Percentiles rank a stretch among this genome's conserved stretches.
Evolutionary conservation across 2,888 invertebrate genomes (phyloP).

Genomic region (Mylabris sibirica): DNA sequence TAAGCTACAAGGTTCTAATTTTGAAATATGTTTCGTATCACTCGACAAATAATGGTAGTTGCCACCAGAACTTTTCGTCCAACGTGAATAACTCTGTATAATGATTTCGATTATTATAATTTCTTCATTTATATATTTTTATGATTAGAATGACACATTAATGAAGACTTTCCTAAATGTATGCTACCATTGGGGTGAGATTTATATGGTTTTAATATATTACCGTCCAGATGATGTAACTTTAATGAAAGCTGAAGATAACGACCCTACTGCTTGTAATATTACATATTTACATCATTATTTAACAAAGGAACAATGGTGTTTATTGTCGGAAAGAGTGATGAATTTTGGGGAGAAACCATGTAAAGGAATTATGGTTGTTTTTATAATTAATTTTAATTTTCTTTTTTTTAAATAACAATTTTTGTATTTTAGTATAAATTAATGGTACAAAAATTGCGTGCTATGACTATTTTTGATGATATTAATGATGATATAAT

Average conservation of each 20-base stretch:
- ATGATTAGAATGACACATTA: slow-evolving; percentile 54
- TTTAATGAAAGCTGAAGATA: slow-evolving; percentile 42
- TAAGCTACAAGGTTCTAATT: too few species aligned
- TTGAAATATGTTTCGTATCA: too few species aligned
- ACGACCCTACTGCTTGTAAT: slow-evolving; percentile 50
- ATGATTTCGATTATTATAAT: too few species aligned
- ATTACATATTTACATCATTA: slow-evolving; percentile 57
- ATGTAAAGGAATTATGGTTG: slow-evolving; percentile 50
- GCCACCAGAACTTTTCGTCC: too few species aligned
- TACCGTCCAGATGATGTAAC: slow-evolving; percentile 49
- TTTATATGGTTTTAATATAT: slow-evolving; percentile 51
- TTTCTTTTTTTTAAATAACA: not conserved
- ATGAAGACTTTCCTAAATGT: slow-evolving; percentile 56
- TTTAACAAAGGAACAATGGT: slow-evolving; percentile 56
- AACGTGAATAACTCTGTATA: too few species aligned
- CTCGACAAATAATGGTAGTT: too few species aligned
- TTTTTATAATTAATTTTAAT: not conserved
- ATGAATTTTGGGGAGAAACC: slow-evolving; percentile 58
- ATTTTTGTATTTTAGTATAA: slow-evolving; percentile 52
- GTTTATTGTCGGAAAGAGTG: slow-evolving; percentile 56
- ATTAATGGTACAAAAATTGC: slow-evolving; percentile 55
- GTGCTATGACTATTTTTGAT: slow-evolving; percentile 52
- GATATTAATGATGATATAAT: slow-evolving; percentile 47
- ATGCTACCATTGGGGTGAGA: slow-evolving; percentile 57
- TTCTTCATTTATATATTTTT: too few species aligned